Percentiles rank a stretch among this genome's conserved stretches.
These are phyloP conservation scores for Rhadina sibilatrix DNA, from an alignment of 2,113 vertebrate genomes.

Conservation along the genomic window DNA sequence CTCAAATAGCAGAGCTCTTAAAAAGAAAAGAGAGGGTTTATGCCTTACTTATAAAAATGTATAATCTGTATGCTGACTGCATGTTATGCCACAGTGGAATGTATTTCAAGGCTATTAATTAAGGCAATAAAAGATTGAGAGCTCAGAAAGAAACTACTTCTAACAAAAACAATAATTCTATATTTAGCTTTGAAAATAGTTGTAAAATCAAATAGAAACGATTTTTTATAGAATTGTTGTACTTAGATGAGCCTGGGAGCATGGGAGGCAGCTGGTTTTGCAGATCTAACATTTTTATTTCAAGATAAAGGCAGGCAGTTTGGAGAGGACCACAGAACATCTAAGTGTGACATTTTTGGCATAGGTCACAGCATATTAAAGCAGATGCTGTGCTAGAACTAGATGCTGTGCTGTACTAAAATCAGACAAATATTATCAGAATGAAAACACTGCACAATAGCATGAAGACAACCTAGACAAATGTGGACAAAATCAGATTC, in stretches of 20 bases:
- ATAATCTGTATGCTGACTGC: slow-evolving; percentile 6
- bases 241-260: background rate
- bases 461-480: background rate
- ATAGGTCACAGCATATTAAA: background rate
- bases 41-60: slow-evolving; percentile 20
- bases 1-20: slow-evolving; percentile 67
- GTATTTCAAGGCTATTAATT: slow-evolving; percentile 34
- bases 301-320: background rate
- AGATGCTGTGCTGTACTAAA: background rate
- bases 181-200: background rate
- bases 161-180: slow-evolving; percentile 31
- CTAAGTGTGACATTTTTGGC: background rate
- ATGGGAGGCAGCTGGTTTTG: background rate
- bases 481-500: background rate
- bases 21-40: slow-evolving; percentile 63
- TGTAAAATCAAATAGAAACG: background rate
- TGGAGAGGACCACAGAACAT: background rate
- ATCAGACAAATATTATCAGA: background rate
- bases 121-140: slow-evolving; percentile 8
- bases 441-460: background rate
- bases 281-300: background rate
- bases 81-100: background rate
- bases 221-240: background rate
- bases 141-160: background rate
- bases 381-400: background rate